These are phyloP conservation scores for Wasmannia auropunctata DNA, from an alignment of 1,140 invertebrate species.

Conservation along the genomic window DNA sequence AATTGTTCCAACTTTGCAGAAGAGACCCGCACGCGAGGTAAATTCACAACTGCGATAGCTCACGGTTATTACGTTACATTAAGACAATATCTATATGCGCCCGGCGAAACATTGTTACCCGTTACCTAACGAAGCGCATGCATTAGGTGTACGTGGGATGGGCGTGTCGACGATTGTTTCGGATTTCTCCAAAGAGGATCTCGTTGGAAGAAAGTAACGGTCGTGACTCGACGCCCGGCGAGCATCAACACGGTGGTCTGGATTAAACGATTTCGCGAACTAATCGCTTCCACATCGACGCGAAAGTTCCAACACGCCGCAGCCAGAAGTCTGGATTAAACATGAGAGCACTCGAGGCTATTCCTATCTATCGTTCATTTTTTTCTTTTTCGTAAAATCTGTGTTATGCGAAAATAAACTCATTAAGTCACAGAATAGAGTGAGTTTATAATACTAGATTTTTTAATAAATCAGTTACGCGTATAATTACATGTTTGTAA, in stretches of 20 bases:
- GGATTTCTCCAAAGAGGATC: constrained; percentile 65
- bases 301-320: constrained; percentile 56
- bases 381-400: neutral
- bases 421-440: neutral
- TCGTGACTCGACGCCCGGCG: constrained; percentile 58
- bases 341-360: neutral
- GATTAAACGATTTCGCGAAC: constrained; percentile 63
- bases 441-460: neutral
- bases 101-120: constrained; percentile 27
- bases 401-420: neutral
- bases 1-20: neutral
- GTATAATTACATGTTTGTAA: neutral
- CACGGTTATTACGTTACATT: constrained; percentile 53
- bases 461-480: neutral
- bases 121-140: constrained; percentile 63
- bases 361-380: neutral
- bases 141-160: constrained; percentile 40
- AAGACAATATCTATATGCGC: constrained; percentile 39
- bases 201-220: constrained; percentile 58
- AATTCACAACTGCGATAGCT: constrained; percentile 13
- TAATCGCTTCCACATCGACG: constrained; percentile 62
- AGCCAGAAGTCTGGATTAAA: neutral
- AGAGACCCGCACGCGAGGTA: constrained; percentile 1
- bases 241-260: constrained; percentile 29
- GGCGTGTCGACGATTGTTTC: constrained; percentile 70